Evolutionary conservation across 2,888 invertebrate species (phyloP), one percentile per base, ranked within the genome.

Genomic region (Chymomyza procnemis): DNA sequence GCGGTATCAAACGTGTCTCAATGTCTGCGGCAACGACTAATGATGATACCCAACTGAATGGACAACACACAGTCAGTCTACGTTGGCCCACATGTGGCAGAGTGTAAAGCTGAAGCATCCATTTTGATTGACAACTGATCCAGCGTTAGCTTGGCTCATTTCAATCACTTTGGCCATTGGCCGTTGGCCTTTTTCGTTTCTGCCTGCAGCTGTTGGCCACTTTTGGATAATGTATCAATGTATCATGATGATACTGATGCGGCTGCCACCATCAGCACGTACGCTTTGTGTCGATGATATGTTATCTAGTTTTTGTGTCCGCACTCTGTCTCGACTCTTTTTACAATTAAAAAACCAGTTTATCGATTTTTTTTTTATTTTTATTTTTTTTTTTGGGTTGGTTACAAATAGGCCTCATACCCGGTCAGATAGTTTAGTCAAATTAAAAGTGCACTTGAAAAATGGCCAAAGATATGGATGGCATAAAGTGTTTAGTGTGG

Each of bases 121-220:
- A 71, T 67, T 76, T 84, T 87, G 86, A 87, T 87, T 87, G 86
- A 88, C 86, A 88, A 79, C 85, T 87, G 86, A 84, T 84, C 87
- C 4, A 82, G 72, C 69, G 41, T 41, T 57, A 19, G 57, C 41
- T 19, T 18, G 63, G 56, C 22, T 26, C 26, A 30, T 56, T 56
- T 56, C 56, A 22, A 21, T 56, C 56, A 56, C n/a, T n/a, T 54
- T 22, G 22, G 54, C 22, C 14, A n/a, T 54, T 54, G 54, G 54
- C 22, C 22, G 50, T 54, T 54, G 54, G 54, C 22, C 50, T 50
- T 50, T 50, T 19, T 6, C 16, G 9, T 18, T 50, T n/a, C 19
- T 54, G 14, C 54, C 18, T 56, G 56, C 56, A 56, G 56, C 34
- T 22, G 30, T 16, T 54, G 54, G 19, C 54, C 22, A 22, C 54